These are phyloP conservation scores for Drosophila subsilvestris DNA, from an alignment of 2,888 invertebrate species.

Conservation along the genomic window DNA sequence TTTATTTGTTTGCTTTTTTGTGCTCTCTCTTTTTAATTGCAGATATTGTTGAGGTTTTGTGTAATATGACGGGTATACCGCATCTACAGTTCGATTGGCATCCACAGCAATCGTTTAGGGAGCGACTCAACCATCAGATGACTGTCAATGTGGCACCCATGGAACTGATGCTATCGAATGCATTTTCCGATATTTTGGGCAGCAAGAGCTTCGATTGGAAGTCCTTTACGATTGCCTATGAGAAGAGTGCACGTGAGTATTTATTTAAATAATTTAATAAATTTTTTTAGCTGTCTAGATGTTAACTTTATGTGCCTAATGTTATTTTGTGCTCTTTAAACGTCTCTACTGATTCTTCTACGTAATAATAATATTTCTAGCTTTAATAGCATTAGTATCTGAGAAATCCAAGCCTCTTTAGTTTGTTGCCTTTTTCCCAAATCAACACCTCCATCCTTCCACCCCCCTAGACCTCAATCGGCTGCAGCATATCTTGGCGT, in stretches of 20 bases:
- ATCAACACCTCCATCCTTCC: not conserved
- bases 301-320: not conserved
- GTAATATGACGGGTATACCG: conserved; percentile 87
- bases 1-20: not conserved
- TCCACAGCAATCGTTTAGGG: conserved; percentile 83
- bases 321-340: conserved; percentile 2
- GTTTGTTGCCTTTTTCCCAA: not conserved
- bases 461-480: conserved; percentile 85
- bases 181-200: conserved; percentile 89
- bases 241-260: conserved; percentile 89
- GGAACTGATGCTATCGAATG: conserved; percentile 87
- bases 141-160: conserved; percentile 90
- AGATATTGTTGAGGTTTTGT: conserved; percentile 85
- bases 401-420: too few species aligned
- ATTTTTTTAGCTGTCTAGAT: not conserved
- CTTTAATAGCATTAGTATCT: too few species aligned
- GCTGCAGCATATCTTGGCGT: conserved; percentile 91
- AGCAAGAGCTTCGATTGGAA: conserved; percentile 89
- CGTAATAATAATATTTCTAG: too few species aligned
- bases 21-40: not conserved
- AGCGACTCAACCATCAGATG: conserved; percentile 85
- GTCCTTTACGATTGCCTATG: conserved; percentile 92
- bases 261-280: not conserved
- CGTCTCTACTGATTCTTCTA: too few species aligned
- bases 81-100: conserved; percentile 88